Evolutionary conservation across 1,140 invertebrate genomes (phyloP).

Genomic region (Ostrea denselamellosa): DNA sequence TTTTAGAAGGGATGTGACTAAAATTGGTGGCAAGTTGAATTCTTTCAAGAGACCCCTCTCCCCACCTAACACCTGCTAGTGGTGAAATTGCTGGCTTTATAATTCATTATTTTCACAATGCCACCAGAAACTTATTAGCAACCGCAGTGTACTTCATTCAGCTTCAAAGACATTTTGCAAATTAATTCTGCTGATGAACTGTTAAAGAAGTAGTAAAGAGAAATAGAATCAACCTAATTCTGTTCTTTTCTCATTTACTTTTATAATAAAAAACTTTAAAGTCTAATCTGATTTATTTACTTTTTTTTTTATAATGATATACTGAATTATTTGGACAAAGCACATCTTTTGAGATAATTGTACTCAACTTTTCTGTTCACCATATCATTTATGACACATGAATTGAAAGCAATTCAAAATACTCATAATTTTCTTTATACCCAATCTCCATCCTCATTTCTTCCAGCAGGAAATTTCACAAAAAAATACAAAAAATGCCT

Average conservation of each 20-base stretch:
- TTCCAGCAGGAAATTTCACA: neutral
- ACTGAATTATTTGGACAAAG: neutral
- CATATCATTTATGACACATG: neutral
- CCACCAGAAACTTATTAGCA: constrained; percentile 30
- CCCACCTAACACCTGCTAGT: constrained; percentile 30
- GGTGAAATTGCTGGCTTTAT: constrained; percentile 28
- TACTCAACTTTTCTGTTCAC: neutral
- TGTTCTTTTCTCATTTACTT: neutral
- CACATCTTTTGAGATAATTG: neutral
- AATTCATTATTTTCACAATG: constrained; percentile 40
- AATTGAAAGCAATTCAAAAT: neutral
- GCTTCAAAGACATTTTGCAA: constrained; percentile 17
- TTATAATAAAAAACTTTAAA: neutral
- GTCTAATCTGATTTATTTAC: neutral
- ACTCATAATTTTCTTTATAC: neutral
- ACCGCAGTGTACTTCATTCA: neutral
- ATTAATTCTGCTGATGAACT: constrained; percentile 32
- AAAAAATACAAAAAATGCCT: neutral
- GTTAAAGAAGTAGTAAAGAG: constrained; percentile 34
- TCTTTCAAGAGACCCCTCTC: constrained; percentile 29
- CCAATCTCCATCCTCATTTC: neutral
- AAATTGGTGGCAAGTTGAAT: constrained; percentile 28
- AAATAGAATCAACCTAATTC: constrained; percentile 22
- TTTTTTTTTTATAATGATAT: neutral
- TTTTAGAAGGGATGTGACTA: constrained; percentile 30